phyloP scores from a whole-genome alignment of 1,140 invertebrate species.

The Lysiphlebus fabarum region DNA sequence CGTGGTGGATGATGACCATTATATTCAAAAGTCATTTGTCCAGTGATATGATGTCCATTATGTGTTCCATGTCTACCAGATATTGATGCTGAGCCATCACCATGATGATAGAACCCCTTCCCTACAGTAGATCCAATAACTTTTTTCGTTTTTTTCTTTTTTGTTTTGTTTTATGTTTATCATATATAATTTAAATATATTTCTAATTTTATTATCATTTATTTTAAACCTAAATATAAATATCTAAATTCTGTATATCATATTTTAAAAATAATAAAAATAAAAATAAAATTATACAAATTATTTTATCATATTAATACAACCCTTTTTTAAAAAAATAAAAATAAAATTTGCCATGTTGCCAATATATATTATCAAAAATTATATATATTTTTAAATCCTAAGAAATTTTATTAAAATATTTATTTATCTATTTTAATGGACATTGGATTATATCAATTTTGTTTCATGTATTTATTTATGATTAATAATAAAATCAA shows the following conservation, averaged over 20 bases:
- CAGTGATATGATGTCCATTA: slow-evolving; percentile 53
- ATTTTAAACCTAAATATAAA: no score
- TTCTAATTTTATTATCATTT: background rate
- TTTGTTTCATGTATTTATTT: background rate
- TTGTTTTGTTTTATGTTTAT: slow-evolving; percentile 21
- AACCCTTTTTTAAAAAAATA: no score
- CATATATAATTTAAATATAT: background rate
- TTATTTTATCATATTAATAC: no score
- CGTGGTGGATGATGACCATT: slow-evolving; percentile 60
- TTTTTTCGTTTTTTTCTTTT: slow-evolving; percentile 27
- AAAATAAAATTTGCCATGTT: no score
- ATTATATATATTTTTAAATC: background rate
- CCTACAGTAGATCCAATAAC: slow-evolving; percentile 53
- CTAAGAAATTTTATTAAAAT: background rate
- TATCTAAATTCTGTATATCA: no score
- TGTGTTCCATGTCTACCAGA: slow-evolving; percentile 40
- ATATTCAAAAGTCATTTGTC: slow-evolving; percentile 60
- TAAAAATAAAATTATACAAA: no score
- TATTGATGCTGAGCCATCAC: slow-evolving; percentile 42
- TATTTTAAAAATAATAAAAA: no score
- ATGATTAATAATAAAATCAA: no score
- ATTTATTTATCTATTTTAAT: no score
- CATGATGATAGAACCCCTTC: slow-evolving; percentile 47
- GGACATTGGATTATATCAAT: background rate
- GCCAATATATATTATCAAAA: no score